These are phyloP conservation scores for Scopus umbretta DNA, from an alignment of 2,113 vertebrate species.

Conservation along the genomic window DNA sequence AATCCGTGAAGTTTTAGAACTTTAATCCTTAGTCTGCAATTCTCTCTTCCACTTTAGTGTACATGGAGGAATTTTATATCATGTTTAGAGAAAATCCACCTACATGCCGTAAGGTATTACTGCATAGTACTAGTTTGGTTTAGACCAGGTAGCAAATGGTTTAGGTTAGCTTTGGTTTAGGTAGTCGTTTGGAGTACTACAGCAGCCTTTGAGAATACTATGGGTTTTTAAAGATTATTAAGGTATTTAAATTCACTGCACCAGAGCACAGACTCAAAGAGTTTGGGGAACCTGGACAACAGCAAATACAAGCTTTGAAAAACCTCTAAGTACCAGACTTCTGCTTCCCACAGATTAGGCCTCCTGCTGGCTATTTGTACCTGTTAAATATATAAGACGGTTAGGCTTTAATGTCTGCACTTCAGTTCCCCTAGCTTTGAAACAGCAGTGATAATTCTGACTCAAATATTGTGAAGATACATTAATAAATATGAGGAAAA, in stretches of 20 bases:
- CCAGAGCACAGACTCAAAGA: not conserved
- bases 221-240: not conserved
- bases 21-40: rapidly evolving
- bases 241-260: not conserved
- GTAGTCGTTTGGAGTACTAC: not conserved
- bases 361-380: constrained; percentile 6
- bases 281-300: not conserved
- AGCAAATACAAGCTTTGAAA: not conserved
- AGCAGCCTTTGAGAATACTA: not conserved
- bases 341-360: not conserved
- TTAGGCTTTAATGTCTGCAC: not conserved
- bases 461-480: constrained; percentile 40
- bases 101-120: not conserved
- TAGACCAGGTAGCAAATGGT: not conserved
- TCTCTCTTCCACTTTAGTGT: not conserved
- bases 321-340: not conserved
- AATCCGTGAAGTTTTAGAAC: not conserved
- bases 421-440: constrained; percentile 16
- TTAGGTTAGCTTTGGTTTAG: not conserved
- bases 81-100: not conserved
- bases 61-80: not conserved
- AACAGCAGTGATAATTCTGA: constrained; percentile 21
- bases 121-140: not conserved
- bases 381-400: not conserved
- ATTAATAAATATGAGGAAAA: constrained; percentile 61